Percentiles rank a stretch among this genome's conserved stretches.
phyloP scores from a whole-genome alignment of 2,888 invertebrate genomes.

The Acleris sparsana region DNA sequence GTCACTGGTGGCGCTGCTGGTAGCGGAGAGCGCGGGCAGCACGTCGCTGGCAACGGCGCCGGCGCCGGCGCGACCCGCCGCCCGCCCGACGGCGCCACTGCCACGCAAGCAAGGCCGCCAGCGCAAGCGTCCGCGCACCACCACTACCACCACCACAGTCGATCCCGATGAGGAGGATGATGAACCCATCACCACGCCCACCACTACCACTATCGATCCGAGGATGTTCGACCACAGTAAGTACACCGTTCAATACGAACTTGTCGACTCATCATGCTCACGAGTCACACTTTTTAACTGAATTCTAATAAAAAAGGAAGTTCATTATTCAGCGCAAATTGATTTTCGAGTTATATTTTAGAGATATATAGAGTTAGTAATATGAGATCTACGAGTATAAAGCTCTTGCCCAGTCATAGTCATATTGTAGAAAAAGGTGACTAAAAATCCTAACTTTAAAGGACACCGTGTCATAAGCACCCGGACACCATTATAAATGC shows the following conservation, averaged over 20 bases:
- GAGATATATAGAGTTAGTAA: no score
- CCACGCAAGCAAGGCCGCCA: constrained; percentile 49
- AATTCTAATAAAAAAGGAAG: no score
- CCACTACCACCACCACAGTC: constrained; percentile 63
- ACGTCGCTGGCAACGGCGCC: constrained; percentile 40
- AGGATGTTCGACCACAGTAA: constrained; percentile 73
- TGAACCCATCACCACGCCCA: constrained; percentile 54
- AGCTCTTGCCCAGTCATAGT: no score
- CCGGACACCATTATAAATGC: no score
- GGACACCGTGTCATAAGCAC: no score
- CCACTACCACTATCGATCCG: constrained; percentile 71
- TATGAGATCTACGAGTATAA: no score
- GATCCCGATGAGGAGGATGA: constrained; percentile 62
- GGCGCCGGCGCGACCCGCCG: constrained; percentile 38
- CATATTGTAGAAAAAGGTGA: no score
- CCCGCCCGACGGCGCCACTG: constrained; percentile 43
- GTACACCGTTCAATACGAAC: constrained; percentile 42
- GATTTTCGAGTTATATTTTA: no score
- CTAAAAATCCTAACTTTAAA: no score
- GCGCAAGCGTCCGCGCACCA: constrained; percentile 61
- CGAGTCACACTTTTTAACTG: no score
- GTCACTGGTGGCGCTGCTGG: constrained; percentile 77
- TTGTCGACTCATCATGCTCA: no score
- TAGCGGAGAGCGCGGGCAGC: constrained; percentile 59
- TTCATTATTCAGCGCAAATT: no score